Conservation (phyloP, 1,140 invertebrate species). For the Drosophila hydei region DNA sequence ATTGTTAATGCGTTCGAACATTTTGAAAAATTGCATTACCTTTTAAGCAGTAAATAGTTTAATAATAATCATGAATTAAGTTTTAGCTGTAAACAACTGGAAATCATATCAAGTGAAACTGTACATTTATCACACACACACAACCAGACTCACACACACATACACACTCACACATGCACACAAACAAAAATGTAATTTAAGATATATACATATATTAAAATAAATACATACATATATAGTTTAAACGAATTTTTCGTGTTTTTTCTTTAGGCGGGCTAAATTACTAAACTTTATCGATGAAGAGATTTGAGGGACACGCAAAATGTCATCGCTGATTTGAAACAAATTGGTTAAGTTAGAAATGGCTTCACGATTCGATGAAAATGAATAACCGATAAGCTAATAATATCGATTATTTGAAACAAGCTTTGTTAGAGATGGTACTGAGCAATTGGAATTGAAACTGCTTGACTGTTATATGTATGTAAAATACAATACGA, state of each 20-base stretch:
- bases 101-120: slow-evolving; percentile 73
- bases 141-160: slow-evolving; percentile 41
- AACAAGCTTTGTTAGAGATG: too few relatives aligned
- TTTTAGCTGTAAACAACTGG: slow-evolving; percentile 72
- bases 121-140: slow-evolving; percentile 73
- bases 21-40: slow-evolving; percentile 58
- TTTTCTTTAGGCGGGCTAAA: too few relatives aligned
- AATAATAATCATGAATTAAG: slow-evolving; percentile 61
- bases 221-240: slow-evolving; percentile 40
- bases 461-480: too few relatives aligned
- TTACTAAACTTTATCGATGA: too few relatives aligned
- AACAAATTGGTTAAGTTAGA: too few relatives aligned
- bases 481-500: too few relatives aligned
- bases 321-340: too few relatives aligned
- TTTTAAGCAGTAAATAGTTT: slow-evolving; percentile 60
- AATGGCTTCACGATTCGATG: too few relatives aligned
- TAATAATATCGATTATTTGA: too few relatives aligned
- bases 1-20: slow-evolving; percentile 54
- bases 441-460: too few relatives aligned
- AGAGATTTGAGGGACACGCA: too few relatives aligned
- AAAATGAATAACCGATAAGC: too few relatives aligned
- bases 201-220: slow-evolving; percentile 36
- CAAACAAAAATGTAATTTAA: slow-evolving; percentile 53
- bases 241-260: neutral
- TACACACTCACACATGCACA: slow-evolving; percentile 52